A percentile compares a stretch with the other conserved stretches of the same genome.
Conservation (phyloP, 2,888 invertebrate genomes). For the Cheilosia pagana region DNA sequence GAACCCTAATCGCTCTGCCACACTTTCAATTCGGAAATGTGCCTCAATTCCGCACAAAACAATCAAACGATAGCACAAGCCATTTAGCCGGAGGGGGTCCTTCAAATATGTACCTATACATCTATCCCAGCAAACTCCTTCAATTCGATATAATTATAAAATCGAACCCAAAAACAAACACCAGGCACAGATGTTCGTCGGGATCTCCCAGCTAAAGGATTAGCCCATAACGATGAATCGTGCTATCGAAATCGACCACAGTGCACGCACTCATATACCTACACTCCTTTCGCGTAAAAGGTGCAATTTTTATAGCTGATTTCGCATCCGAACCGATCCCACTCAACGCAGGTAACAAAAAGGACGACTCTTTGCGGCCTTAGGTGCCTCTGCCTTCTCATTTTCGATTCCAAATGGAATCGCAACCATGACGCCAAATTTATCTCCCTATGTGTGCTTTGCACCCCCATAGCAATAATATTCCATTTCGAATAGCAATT, state of each 20-base stretch:
- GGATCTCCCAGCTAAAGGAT: conserved; percentile 59
- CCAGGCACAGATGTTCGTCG: conserved; percentile 68
- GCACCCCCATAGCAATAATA: conserved; percentile 72
- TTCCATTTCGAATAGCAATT: conserved; percentile 67
- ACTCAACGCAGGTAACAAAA: conserved; percentile 16
- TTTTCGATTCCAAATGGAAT: conserved; percentile 66
- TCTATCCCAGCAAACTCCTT: background rate
- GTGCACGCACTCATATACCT: conserved; percentile 27
- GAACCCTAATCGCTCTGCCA: background rate
- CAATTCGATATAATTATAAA: conserved; percentile 47
- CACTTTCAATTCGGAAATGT: background rate
- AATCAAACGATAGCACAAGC: conserved; percentile 16
- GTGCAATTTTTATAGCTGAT: conserved; percentile 74
- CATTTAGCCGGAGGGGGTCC: background rate
- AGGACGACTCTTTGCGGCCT: conserved; percentile 34
- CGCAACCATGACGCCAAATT: conserved; percentile 72
- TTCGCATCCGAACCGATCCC: conserved; percentile 56
- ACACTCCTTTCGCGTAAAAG: conserved; percentile 50
- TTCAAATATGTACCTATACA: too few species aligned
- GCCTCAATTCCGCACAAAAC: background rate
- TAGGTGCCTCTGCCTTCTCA: conserved; percentile 43
- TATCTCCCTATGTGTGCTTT: conserved; percentile 45
- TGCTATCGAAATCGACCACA: conserved; percentile 48
- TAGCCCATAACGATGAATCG: conserved; percentile 67
- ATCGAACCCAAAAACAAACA: conserved; percentile 60